Conservation (phyloP, 2,888 invertebrate genomes). For the Gasteruption jaculator region DNA sequence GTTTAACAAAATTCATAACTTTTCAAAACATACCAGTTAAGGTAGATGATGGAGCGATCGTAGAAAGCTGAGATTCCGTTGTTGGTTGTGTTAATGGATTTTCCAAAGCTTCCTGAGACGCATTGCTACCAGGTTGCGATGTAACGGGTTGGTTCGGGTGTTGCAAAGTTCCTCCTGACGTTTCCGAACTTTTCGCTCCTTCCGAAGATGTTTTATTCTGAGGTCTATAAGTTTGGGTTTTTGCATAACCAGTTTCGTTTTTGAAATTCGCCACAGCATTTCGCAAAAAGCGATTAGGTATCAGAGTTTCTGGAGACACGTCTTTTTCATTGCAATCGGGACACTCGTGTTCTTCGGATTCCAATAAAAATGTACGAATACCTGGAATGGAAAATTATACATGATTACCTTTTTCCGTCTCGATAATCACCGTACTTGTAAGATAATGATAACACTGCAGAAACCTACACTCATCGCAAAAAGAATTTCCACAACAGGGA, state of each 20-base stretch:
- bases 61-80: slow-evolving; percentile 18
- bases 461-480: slow-evolving; percentile 93
- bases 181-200: too few relatives aligned
- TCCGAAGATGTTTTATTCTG: too few relatives aligned
- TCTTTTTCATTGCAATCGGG: slow-evolving; percentile 92
- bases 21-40: too few relatives aligned
- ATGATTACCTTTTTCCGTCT: slow-evolving; percentile 7
- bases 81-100: slow-evolving; percentile 12
- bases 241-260: slow-evolving; percentile 86
- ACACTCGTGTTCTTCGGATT: slow-evolving; percentile 93
- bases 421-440: slow-evolving; percentile 8
- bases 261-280: slow-evolving; percentile 86
- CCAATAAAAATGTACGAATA: slow-evolving; percentile 80
- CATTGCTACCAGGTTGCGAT: too few relatives aligned
- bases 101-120: slow-evolving; percentile 12
- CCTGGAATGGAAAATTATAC: slow-evolving; percentile 55
- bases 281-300: slow-evolving; percentile 87
- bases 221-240: slow-evolving; percentile 47
- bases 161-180: too few relatives aligned
- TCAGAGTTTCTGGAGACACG: slow-evolving; percentile 86
- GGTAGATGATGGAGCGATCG: too few relatives aligned
- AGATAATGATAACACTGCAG: slow-evolving; percentile 11
- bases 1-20: too few relatives aligned
- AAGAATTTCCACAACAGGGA: slow-evolving; percentile 96
- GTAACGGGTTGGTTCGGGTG: too few relatives aligned